These are phyloP conservation scores for Pseudoatta argentina DNA, from an alignment of 1,140 invertebrate genomes.

Conservation along the genomic window DNA sequence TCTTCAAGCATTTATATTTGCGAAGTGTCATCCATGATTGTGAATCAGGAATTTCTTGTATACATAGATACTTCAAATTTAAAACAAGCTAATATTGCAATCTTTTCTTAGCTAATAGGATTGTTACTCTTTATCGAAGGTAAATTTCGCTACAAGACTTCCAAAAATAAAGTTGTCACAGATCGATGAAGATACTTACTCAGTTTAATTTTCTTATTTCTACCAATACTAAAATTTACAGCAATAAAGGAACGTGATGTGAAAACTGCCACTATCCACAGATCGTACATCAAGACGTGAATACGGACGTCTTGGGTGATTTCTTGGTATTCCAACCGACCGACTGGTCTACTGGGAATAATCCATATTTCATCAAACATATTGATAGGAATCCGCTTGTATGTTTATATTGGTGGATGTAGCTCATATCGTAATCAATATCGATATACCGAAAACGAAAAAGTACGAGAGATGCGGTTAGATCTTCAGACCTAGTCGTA, in stretches of 20 bases:
- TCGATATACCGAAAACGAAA: conserved; percentile 9
- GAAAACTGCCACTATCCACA: neutral
- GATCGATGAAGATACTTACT: neutral
- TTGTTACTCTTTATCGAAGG: neutral
- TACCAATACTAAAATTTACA: conserved; percentile 6
- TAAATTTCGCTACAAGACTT: neutral
- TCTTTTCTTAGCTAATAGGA: neutral
- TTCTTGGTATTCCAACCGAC: conserved; percentile 53
- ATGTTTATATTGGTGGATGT: conserved; percentile 12
- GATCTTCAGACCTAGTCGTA: neutral
- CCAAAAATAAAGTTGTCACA: neutral
- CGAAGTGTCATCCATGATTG: neutral
- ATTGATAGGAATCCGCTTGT: conserved; percentile 69
- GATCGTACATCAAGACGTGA: conserved; percentile 46
- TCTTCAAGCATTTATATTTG: neutral
- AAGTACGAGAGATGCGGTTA: neutral
- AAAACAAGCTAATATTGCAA: neutral
- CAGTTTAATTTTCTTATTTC: conserved; percentile 37
- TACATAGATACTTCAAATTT: neutral
- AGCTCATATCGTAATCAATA: conserved; percentile 44
- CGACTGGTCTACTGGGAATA: conserved; percentile 75
- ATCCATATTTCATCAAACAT: conserved; percentile 83
- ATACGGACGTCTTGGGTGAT: conserved; percentile 44
- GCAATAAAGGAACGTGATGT: conserved; percentile 14
- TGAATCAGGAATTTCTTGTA: neutral